These are phyloP conservation scores for Yponomeuta cagnagella DNA, from an alignment of 2,888 invertebrate genomes.

Conservation along the genomic window DNA sequence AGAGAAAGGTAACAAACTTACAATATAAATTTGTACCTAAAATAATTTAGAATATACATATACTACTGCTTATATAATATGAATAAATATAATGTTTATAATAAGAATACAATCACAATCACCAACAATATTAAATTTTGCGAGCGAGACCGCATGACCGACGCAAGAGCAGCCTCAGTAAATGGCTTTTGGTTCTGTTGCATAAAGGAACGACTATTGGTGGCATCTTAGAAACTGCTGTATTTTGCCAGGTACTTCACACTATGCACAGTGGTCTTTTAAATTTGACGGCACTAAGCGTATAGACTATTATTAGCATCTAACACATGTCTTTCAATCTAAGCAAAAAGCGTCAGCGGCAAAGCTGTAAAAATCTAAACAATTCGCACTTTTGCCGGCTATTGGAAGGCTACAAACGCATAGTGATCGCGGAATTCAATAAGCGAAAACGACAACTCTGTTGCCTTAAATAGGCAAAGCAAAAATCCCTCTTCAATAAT, in stretches of 20 bases:
- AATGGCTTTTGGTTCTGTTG: neutral
- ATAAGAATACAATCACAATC: too few relatives aligned
- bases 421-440: neutral
- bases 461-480: neutral
- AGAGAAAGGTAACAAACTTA: too few relatives aligned
- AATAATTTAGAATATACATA: too few relatives aligned
- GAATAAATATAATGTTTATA: too few relatives aligned
- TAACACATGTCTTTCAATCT: constrained; percentile 1
- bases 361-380: neutral
- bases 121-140: too few relatives aligned
- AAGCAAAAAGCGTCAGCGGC: neutral
- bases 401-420: neutral
- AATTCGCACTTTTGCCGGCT: neutral
- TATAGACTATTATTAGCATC: neutral
- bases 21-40: too few relatives aligned
- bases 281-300: neutral
- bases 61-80: too few relatives aligned
- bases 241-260: neutral
- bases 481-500: too few relatives aligned
- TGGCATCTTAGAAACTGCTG: neutral
- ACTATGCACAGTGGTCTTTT: neutral
- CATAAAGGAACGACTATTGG: neutral
- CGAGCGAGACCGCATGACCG: too few relatives aligned
- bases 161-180: neutral
- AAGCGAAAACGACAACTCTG: neutral